Base-by-base conservation (phyloP, 2,113 vertebrate genomes). In the Otis tarda region DNA sequence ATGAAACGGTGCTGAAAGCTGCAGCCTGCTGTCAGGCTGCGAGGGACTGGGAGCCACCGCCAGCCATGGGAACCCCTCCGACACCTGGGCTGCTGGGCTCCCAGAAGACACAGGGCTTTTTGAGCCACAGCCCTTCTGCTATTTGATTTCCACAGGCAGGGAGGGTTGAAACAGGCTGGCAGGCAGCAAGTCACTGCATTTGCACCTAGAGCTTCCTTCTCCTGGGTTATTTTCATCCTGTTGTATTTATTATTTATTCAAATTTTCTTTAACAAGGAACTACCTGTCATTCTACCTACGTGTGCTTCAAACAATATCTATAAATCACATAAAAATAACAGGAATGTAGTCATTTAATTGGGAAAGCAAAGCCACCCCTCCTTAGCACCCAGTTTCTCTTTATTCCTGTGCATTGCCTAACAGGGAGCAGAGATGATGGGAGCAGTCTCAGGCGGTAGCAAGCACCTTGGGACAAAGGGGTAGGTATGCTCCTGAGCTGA, bases 301-400 rank as follows among this genome's bases (percentile, higher is more conserved):
- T 13, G 3, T 0, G 2, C 13, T 27, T 55, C 41, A 65, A 71
- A 57, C 7, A 81, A 23, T 10, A 41, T 0, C 0, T 21, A 24
- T 4, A 27, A 16, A 24, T 25, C 7, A 21, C 6, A 53, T 20
- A 55, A 61, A 91, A 88, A 63, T 41, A 69, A 39, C 7, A 65
- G 4, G 2, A 35, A 55, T 30, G 12, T 11, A 19, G 39, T 50
- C 2, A 30, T 76, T 25, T 67, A 37, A 15, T 7, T 69, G n/a
- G 28, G 43, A 90, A 88, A 69, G 25, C 13, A 65, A n/a, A 80
- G 10, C 10, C 28, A 27, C 7, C 8, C 4, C 11, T 93, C 19
- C n/a, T 47, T 28, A 57, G 14, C 11, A 53, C 7, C 2, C 18
- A 16, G 5, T 45, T 89, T 73, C 25, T 27, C 28, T 68, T 64